Base-by-base conservation (phyloP, 2,888 invertebrate species). In the Venustoraphidia nigricollis region DNA sequence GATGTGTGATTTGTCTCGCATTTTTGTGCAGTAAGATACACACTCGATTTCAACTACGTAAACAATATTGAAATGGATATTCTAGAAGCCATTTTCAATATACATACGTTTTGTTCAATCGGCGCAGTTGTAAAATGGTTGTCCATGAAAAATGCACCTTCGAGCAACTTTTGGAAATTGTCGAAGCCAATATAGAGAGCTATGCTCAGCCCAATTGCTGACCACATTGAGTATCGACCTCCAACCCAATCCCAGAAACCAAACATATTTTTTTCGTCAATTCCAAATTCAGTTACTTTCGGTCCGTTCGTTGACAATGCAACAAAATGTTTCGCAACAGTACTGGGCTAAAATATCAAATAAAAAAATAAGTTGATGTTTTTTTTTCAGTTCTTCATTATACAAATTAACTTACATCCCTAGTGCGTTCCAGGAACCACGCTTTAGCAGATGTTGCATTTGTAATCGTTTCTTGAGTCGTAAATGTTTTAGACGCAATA, bases 181-280 rank as follows among this genome's bases (percentile, higher is more conserved):
- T 94, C 91, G 68, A 81, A 94, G 52, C 96, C 98, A 65, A 98
- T 80, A 58, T 88, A 81, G 38, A 97, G 71, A 5, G 88, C 88
- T 64, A 99, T 96, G 4, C 96, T 94, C 14, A 99, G 72, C 37
- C 98, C 98, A 68, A 99, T 99, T 4, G 98, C 98, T 0, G 97
- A 98, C 98, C 98, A 98, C 9, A 98, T 72, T 0, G 97, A 98
- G 62, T 78, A 92, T 61, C 98, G 83, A 57, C 98, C 98, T 36
- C 98, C 98, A 41, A 98, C 98, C 96, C 97, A 98, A 70, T 99
- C 98, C 97, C 98, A 99, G 69, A 99, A 99, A 17, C 88, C 96
- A 71, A 99, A 99, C 95, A 98, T 97, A 64, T 98, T 99, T 56
- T 83, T 83, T 54, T 89, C 79, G 65, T 95, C 89, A 59, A 99